These are phyloP conservation scores for Metopolophium dirhodum DNA, from an alignment of 1,140 invertebrate genomes.

Conservation along the genomic window DNA sequence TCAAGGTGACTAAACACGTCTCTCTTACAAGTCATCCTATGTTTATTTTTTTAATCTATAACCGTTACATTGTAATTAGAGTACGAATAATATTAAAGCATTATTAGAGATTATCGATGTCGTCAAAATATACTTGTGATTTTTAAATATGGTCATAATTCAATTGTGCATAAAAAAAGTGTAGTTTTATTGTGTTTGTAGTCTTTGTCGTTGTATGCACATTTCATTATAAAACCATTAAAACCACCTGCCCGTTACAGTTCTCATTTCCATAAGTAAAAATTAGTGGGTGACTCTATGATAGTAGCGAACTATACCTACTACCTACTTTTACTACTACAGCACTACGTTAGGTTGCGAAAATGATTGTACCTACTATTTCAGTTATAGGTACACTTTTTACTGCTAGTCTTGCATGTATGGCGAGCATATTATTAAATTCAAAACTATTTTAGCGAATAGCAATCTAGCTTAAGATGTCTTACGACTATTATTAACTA, in stretches of 20 bases:
- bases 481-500: too few relatives aligned
- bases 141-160: background rate
- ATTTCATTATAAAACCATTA: background rate
- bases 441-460: background rate
- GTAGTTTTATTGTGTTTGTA: background rate
- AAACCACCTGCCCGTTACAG: background rate
- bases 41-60: background rate
- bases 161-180: background rate
- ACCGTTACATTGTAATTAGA: background rate
- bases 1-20: background rate
- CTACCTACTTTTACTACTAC: background rate
- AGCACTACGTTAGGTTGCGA: too few relatives aligned
- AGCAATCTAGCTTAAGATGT: background rate
- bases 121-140: background rate
- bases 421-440: background rate
- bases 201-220: background rate
- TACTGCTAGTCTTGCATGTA: too few relatives aligned
- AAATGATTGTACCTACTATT: background rate
- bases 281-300: background rate
- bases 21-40: background rate
- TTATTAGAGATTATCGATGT: background rate
- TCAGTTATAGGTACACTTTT: background rate
- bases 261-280: constrained; percentile 19
- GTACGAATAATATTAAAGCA: background rate
- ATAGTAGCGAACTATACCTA: background rate